phyloP scores from a whole-genome alignment of 2,888 invertebrate genomes.

The Patella caerulea region DNA sequence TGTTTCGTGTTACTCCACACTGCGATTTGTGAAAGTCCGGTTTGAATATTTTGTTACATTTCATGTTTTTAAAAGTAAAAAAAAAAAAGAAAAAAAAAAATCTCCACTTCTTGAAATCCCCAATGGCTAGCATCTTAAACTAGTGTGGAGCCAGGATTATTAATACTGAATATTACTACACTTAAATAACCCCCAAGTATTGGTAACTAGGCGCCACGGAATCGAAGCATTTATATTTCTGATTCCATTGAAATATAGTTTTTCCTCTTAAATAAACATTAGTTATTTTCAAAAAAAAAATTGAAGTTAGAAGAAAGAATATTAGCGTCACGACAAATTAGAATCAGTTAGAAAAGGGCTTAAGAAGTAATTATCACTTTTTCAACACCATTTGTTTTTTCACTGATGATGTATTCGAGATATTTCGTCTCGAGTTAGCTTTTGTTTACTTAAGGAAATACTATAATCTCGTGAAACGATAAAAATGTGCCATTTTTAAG shows the following conservation, averaged over 20 bases:
- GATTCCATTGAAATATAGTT: neutral
- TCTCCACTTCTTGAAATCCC: too few species aligned
- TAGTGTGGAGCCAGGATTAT: too few species aligned
- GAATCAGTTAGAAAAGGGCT: neutral
- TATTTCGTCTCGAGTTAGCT: neutral
- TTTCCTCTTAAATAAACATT: neutral
- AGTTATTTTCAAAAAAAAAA: neutral
- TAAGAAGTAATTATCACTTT: constrained; percentile 6
- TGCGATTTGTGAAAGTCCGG: too few species aligned
- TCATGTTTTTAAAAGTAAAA: too few species aligned
- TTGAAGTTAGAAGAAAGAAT: too few species aligned
- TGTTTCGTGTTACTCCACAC: too few species aligned
- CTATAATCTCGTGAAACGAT: neutral
- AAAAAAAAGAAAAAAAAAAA: too few species aligned
- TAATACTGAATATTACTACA: too few species aligned
- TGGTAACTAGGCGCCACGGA: neutral
- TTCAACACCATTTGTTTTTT: neutral
- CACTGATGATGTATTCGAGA: neutral
- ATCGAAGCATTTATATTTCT: neutral
- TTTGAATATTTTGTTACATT: too few species aligned
- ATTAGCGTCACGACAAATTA: constrained; percentile 3
- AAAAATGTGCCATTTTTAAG: constrained; percentile 10
- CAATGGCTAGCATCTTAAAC: too few species aligned
- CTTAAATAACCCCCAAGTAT: neutral
- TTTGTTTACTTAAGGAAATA: constrained; percentile 1